Evolutionary conservation across 1,140 invertebrate genomes (phyloP).

Genomic region (Acromyrmex charruanus): DNA sequence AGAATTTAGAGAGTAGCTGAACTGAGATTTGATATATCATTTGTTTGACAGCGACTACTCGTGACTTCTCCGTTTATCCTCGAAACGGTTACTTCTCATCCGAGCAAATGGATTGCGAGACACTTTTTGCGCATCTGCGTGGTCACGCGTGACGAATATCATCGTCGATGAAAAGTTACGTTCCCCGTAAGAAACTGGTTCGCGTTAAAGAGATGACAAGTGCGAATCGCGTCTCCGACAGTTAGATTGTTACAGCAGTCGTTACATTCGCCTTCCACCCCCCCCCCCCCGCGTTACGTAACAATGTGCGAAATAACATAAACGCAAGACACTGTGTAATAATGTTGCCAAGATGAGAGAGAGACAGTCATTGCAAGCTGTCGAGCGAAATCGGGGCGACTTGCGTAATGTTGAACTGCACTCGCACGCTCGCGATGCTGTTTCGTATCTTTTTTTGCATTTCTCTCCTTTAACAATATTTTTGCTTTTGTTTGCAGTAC

Average conservation of each 20-base stretch:
- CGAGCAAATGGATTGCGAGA: conserved; percentile 22
- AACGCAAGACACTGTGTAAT: conserved; percentile 49
- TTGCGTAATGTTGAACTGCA: conserved; percentile 43
- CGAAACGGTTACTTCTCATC: neutral
- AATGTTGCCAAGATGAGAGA: conserved; percentile 45
- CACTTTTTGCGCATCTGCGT: conserved; percentile 25
- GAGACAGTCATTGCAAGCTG: conserved; percentile 37
- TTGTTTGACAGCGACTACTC: neutral
- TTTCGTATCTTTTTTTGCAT: conserved; percentile 19
- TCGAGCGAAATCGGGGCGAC: conserved; percentile 44
- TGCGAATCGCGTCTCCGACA: neutral
- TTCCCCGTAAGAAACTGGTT: conserved; percentile 40
- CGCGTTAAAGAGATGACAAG: conserved; percentile 17
- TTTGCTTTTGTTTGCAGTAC: conserved; percentile 91
- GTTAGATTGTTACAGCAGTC: conserved; percentile 44
- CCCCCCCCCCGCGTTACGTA: neutral
- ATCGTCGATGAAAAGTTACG: conserved; percentile 36
- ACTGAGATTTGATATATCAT: conserved; percentile 1
- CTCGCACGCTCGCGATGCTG: conserved; percentile 13
- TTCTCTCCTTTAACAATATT: conserved; percentile 17
- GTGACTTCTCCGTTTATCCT: neutral
- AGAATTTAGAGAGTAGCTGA: no score
- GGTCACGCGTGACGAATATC: conserved; percentile 25
- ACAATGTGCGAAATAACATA: conserved; percentile 57
- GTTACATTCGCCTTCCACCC: neutral